phyloP scores from a whole-genome alignment of 2,113 vertebrate species.

The Prionailurus viverrinus region DNA sequence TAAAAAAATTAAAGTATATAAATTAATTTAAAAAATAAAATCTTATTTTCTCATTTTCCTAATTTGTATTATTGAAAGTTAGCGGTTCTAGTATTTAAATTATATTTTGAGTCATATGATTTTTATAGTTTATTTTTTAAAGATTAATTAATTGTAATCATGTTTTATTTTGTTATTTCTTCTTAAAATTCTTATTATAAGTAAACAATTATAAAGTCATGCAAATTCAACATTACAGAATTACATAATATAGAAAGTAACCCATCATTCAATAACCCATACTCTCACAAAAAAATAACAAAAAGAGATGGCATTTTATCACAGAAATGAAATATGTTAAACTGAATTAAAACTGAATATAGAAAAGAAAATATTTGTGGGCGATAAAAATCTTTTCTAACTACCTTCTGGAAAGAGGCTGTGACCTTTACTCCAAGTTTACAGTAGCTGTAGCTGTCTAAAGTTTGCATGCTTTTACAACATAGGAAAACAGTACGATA shows the following conservation, averaged over 20 bases:
- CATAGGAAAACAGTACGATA: neutral
- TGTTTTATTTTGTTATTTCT: neutral
- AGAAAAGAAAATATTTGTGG: neutral
- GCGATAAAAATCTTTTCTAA: neutral
- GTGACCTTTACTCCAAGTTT: neutral
- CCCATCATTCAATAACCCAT: neutral
- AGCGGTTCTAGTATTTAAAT: neutral
- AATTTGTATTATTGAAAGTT: neutral
- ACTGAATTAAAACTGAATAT: neutral
- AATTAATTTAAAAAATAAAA: too few species aligned
- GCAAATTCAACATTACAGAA: neutral
- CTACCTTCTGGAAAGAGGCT: neutral
- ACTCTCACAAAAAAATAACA: neutral
- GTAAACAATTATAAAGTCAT: neutral
- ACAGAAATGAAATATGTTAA: neutral
- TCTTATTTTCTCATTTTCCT: neutral
- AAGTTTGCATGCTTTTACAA: neutral
- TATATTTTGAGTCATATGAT: neutral
- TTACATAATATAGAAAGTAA: neutral
- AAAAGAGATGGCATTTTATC: neutral
- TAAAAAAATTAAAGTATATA: too few species aligned
- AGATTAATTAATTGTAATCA: neutral
- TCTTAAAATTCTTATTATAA: neutral
- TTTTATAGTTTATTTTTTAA: neutral
- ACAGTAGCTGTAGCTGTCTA: neutral